Percentiles rank a stretch among this genome's conserved stretches.
Conservation (phyloP, 1,140 invertebrate species). For the Neodiprion virginianus region DNA sequence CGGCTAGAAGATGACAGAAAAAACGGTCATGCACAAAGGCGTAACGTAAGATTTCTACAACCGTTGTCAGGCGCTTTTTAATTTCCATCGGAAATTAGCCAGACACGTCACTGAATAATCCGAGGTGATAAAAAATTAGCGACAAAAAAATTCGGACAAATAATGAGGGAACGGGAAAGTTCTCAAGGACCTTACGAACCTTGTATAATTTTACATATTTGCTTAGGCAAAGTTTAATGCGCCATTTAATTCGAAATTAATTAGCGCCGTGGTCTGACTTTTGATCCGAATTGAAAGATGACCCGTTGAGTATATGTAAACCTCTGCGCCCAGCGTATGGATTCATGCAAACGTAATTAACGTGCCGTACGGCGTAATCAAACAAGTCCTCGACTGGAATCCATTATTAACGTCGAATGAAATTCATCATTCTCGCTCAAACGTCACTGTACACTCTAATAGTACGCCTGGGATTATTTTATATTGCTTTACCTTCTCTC, state of each 20-base stretch:
- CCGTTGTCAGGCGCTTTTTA: background rate
- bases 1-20: background rate
- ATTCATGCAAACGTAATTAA: slow-evolving; percentile 3
- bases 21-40: too few relatives aligned
- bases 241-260: background rate
- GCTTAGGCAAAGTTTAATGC: background rate
- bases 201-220: background rate
- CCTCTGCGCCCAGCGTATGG: background rate
- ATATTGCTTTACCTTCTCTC: too few relatives aligned
- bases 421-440: slow-evolving; percentile 7
- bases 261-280: background rate
- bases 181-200: background rate
- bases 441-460: background rate
- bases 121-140: background rate
- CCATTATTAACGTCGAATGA: background rate
- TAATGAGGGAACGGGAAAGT: background rate
- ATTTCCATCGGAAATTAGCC: background rate
- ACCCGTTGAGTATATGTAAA: background rate
- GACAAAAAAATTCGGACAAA: background rate
- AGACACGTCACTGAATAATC: background rate
- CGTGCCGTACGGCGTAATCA: background rate
- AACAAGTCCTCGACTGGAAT: background rate
- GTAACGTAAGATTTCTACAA: too few relatives aligned
- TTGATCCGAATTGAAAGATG: slow-evolving; percentile 4
- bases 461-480: too few relatives aligned